Conservation (phyloP, 2,113 vertebrate species). For the Chionis minor region DNA sequence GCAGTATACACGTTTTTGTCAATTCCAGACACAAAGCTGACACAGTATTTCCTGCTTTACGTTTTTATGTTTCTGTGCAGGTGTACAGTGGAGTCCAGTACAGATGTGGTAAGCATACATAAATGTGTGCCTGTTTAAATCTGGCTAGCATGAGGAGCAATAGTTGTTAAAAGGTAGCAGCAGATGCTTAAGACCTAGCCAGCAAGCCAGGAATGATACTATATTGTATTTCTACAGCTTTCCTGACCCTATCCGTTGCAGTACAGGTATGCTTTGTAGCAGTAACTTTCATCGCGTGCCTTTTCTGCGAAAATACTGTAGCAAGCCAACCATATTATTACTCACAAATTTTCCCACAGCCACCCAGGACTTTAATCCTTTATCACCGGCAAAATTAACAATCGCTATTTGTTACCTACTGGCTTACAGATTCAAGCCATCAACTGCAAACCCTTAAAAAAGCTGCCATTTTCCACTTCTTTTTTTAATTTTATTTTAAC, state of each 20-base stretch:
- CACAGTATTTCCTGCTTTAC: neutral
- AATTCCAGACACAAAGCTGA: neutral
- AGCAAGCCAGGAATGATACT: neutral
- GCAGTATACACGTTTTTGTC: neutral
- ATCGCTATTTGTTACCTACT: neutral
- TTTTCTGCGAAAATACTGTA: neutral
- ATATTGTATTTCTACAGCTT: neutral
- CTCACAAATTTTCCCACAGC: neutral
- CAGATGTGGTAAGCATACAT: neutral
- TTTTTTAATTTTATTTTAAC: neutral
- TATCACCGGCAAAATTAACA: neutral
- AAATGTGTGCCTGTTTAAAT: neutral
- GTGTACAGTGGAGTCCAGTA: neutral
- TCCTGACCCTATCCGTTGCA: neutral
- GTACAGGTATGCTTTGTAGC: neutral
- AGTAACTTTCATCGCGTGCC: neutral
- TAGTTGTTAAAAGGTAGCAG: neutral
- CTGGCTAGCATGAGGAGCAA: neutral
- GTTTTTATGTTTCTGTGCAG: neutral
- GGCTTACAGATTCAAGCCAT: neutral
- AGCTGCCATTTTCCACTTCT: neutral
- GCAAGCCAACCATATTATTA: neutral
- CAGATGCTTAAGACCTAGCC: neutral
- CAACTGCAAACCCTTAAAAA: neutral
- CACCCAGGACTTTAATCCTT: neutral